Evolutionary conservation across 2,797 vertebrate species (phyloP).

Genomic region (Phataginus tricuspis): DNA sequence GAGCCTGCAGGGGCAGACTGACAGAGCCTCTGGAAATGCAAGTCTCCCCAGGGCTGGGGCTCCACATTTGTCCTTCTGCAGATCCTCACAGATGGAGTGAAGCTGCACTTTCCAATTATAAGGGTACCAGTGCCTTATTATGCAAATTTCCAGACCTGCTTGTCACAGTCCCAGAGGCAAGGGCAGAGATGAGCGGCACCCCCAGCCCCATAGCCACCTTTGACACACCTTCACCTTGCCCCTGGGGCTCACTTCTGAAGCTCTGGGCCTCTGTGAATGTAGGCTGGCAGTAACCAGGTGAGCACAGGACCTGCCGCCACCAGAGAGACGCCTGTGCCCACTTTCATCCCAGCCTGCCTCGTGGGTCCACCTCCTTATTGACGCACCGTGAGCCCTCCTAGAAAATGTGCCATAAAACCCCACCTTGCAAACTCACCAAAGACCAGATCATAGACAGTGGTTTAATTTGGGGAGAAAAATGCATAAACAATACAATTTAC

Average conservation of each 20-base stretch:
- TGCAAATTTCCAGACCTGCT: not conserved
- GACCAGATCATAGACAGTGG: not conserved
- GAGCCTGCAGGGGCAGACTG: not conserved
- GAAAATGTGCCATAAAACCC: fast-evolving
- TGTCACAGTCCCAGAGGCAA: not conserved
- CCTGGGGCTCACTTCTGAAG: fast-evolving
- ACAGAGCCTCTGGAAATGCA: not conserved
- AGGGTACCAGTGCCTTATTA: fast-evolving
- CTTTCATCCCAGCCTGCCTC: fast-evolving
- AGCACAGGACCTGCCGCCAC: fast-evolving
- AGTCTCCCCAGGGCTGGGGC: fast-evolving
- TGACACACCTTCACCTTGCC: not conserved
- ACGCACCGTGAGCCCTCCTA: not conserved
- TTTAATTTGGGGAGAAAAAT: not conserved
- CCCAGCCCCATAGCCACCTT: not conserved
- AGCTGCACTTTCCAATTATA: too few species aligned
- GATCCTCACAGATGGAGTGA: fast-evolving
- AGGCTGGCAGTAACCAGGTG: fast-evolving
- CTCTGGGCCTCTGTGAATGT: not conserved
- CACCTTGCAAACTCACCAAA: not conserved
- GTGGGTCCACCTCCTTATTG: fast-evolving
- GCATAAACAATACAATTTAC: fast-evolving
- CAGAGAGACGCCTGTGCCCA: not conserved
- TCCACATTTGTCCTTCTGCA: fast-evolving
- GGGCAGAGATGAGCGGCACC: not conserved